phyloP scores from a whole-genome alignment of 1,140 invertebrate species.

The Pogonus chalceus region DNA sequence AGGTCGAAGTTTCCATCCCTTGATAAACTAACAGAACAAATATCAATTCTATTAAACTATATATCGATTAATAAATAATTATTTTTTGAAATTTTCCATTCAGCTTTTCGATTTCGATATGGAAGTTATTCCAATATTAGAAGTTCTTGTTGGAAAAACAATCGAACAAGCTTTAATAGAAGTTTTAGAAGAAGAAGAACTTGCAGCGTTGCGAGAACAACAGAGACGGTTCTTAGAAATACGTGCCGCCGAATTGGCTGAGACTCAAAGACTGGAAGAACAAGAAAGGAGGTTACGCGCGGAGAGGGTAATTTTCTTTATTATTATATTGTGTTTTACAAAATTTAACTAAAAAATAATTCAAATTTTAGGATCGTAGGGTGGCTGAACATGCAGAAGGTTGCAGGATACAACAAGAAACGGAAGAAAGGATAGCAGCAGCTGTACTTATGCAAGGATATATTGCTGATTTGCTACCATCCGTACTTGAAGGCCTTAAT shows the following conservation, averaged over 20 bases:
- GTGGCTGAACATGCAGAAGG: conserved; percentile 47
- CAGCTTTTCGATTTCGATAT: conserved; percentile 81
- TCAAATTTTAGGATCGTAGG: conserved; percentile 42
- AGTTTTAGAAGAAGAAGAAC: conserved; percentile 67
- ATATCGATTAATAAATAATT: conserved; percentile 2
- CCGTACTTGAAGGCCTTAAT: conserved; percentile 67
- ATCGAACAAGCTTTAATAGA: conserved; percentile 79
- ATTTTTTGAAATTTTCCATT: conserved; percentile 17
- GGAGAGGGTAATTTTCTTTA: conserved; percentile 42
- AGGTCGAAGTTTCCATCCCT: too few species aligned
- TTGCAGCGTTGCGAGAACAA: conserved; percentile 58
- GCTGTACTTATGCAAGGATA: conserved; percentile 72
- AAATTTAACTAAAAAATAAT: conserved; percentile 18
- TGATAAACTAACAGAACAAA: too few species aligned
- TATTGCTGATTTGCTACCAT: conserved; percentile 69
- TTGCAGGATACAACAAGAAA: conserved; percentile 50
- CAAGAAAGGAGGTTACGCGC: conserved; percentile 54
- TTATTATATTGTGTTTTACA: neutral
- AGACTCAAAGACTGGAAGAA: conserved; percentile 61
- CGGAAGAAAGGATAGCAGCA: conserved; percentile 69
- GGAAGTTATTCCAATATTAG: conserved; percentile 78
- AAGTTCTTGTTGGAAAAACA: conserved; percentile 78
- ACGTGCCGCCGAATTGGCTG: conserved; percentile 67
- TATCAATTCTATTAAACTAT: neutral
- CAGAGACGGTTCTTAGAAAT: conserved; percentile 69